A percentile compares a stretch with the other conserved stretches of the same genome.
phyloP scores from a whole-genome alignment of 2,888 invertebrate species.

The Macrosoma leucophasiata region DNA sequence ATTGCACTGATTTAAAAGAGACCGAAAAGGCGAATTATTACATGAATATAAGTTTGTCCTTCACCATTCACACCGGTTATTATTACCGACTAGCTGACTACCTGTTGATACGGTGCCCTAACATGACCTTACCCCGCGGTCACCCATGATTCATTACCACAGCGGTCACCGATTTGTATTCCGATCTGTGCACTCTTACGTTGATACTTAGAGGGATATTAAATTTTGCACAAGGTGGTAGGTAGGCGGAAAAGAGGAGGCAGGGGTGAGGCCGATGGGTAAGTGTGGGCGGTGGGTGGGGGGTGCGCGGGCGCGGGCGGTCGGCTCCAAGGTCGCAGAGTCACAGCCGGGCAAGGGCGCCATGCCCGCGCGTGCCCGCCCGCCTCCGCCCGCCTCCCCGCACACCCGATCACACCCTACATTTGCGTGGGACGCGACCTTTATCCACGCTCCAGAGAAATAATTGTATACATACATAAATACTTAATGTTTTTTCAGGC shows the following conservation, averaged over 20 bases:
- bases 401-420: conserved; percentile 60
- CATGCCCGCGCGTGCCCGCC: conserved; percentile 67
- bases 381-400: conserved; percentile 36
- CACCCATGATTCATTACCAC: too few relatives aligned
- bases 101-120: too few relatives aligned
- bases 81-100: too few relatives aligned
- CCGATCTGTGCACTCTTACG: conserved; percentile 40
- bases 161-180: conserved; percentile 34
- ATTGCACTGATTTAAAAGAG: too few relatives aligned
- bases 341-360: conserved; percentile 75
- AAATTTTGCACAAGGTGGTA: conserved; percentile 63
- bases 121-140: too few relatives aligned
- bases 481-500: conserved; percentile 54
- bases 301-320: conserved; percentile 32
- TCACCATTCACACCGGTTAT: too few relatives aligned
- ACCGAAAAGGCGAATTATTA: too few relatives aligned
- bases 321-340: conserved; percentile 73
- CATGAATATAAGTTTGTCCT: too few relatives aligned
- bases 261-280: conserved; percentile 32
- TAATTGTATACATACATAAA: conserved; percentile 59
- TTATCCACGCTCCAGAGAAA: conserved; percentile 68
- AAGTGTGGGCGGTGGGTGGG: conserved; percentile 26
- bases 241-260: conserved; percentile 47
- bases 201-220: conserved; percentile 43
- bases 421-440: conserved; percentile 73